These are phyloP conservation scores for Brachyrhaphis roseni DNA, from an alignment of 2,797 vertebrate species.

Conservation along the genomic window DNA sequence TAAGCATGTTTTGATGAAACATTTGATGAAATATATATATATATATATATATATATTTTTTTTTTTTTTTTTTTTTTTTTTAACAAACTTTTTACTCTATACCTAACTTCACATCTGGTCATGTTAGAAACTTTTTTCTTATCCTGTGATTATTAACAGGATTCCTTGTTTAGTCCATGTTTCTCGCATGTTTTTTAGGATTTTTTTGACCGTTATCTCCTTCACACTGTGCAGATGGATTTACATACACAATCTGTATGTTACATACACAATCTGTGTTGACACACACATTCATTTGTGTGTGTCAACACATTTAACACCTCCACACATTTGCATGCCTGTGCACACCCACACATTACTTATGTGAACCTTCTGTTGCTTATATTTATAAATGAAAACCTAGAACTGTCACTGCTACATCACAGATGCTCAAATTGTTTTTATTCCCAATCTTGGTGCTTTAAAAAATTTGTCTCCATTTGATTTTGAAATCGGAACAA, in stretches of 20 bases:
- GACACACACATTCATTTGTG: constrained; percentile 41
- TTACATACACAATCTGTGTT: constrained; percentile 25
- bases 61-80: no score
- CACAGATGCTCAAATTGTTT: background rate
- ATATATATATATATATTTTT: no score
- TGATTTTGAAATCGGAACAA: constrained; percentile 7
- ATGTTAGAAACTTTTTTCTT: background rate
- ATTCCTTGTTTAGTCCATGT: constrained; percentile 15
- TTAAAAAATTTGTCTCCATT: no score
- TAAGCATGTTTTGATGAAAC: background rate
- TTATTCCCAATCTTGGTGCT: background rate
- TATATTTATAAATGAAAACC: constrained; percentile 40
- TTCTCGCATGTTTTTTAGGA: constrained; percentile 41
- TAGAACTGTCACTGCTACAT: constrained; percentile 5
- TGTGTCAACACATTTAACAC: constrained; percentile 61
- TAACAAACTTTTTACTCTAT: background rate
- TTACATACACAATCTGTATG: constrained; percentile 25
- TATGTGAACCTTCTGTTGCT: constrained; percentile 39
- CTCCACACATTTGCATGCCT: constrained; percentile 47
- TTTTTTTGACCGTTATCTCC: constrained; percentile 38
- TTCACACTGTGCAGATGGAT: constrained; percentile 51
- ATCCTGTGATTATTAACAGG: background rate
- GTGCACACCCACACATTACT: constrained; percentile 47
- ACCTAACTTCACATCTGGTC: background rate
- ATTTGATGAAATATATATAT: no score